Evolutionary conservation across 2,797 vertebrate genomes (phyloP).

Genomic region (Cyclopterus lumpus): DNA sequence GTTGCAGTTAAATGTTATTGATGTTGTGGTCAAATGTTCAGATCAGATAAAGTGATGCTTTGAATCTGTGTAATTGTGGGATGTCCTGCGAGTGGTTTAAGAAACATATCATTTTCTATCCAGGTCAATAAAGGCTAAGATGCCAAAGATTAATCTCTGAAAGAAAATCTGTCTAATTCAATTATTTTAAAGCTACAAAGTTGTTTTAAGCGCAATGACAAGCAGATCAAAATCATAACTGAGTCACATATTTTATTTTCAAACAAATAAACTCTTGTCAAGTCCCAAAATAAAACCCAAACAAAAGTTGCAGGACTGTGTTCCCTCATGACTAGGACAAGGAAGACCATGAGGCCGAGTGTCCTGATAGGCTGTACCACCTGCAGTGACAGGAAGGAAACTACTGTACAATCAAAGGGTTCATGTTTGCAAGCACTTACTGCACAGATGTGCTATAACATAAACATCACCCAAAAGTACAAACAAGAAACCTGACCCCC

Average conservation of each 20-base stretch:
- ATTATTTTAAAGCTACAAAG: constrained; percentile 4
- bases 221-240: constrained; percentile 83
- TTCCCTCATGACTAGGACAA: constrained; percentile 84
- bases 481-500: constrained; percentile 75
- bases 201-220: constrained; percentile 69
- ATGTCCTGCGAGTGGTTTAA: not conserved
- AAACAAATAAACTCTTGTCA: constrained; percentile 90
- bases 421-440: constrained; percentile 86
- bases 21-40: constrained; percentile 18
- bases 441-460: constrained; percentile 85
- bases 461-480: constrained; percentile 84
- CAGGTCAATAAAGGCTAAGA: constrained; percentile 11
- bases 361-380: constrained; percentile 82
- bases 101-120: not conserved
- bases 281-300: constrained; percentile 84
- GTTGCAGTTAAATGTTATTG: constrained; percentile 19
- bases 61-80: not conserved
- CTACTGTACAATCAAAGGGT: constrained; percentile 88
- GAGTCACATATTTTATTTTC: constrained; percentile 90
- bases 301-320: constrained; percentile 80
- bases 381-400: constrained; percentile 83
- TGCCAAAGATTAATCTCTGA: not conserved
- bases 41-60: constrained; percentile 3
- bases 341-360: constrained; percentile 80
- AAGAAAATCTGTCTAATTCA: not conserved